Evolutionary conservation across 2,888 invertebrate species (phyloP).

Genomic region (Megaustenia siamemsis): DNA sequence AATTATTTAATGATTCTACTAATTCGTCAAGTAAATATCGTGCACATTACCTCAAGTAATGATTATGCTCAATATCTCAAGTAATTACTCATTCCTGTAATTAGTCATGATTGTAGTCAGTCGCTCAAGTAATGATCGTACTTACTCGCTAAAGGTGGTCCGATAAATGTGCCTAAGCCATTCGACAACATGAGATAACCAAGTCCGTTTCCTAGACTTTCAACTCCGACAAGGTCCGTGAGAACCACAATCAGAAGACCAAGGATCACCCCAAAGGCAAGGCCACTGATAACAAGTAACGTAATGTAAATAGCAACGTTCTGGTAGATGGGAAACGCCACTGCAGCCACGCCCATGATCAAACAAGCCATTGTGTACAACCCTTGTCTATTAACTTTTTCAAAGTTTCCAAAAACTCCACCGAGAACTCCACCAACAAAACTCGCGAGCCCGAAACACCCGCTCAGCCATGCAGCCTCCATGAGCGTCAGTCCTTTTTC

Average conservation of each 20-base stretch:
- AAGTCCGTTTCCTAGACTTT: slow-evolving; percentile 68
- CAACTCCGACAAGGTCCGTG: slow-evolving; percentile 67
- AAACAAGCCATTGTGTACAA: slow-evolving; percentile 67
- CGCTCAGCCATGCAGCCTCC: slow-evolving; percentile 64
- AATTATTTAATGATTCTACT: too few relatives aligned
- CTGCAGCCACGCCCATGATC: slow-evolving; percentile 60
- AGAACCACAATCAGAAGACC: slow-evolving; percentile 72
- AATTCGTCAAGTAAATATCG: too few relatives aligned
- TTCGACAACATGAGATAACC: slow-evolving; percentile 74
- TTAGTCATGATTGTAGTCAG: too few relatives aligned
- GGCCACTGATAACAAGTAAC: slow-evolving; percentile 62
- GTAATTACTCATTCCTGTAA: too few relatives aligned
- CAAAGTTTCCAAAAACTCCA: slow-evolving; percentile 44
- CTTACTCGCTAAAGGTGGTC: slow-evolving; percentile 70
- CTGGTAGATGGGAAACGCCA: slow-evolving; percentile 58
- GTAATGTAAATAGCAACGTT: slow-evolving; percentile 43
- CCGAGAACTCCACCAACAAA: slow-evolving; percentile 49
- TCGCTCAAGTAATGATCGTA: not conserved
- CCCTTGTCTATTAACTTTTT: slow-evolving; percentile 60
- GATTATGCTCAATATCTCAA: too few relatives aligned
- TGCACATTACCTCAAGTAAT: too few relatives aligned
- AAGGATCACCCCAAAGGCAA: slow-evolving; percentile 69
- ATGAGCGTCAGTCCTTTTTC: slow-evolving; percentile 62
- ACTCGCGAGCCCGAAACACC: slow-evolving; percentile 54
- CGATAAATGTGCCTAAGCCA: slow-evolving; percentile 70